phyloP scores from a whole-genome alignment of 2,888 invertebrate genomes.

The Lypha dubia region DNA sequence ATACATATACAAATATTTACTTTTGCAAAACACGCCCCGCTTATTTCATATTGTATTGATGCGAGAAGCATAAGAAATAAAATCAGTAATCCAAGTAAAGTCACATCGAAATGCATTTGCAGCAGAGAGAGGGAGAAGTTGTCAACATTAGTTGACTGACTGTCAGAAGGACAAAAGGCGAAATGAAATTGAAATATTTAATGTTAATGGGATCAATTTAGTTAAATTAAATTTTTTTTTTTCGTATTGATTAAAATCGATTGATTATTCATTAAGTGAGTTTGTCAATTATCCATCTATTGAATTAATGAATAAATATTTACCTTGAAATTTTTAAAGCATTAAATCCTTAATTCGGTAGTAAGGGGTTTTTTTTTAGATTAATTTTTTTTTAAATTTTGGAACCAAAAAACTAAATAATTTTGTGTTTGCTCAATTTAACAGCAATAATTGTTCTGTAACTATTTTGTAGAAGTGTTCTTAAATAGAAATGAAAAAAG shows the following conservation, averaged over 20 bases:
- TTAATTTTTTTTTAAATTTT: too few species aligned
- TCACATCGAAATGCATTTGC: neutral
- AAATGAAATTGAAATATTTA: conserved; percentile 48
- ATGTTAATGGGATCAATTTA: conserved; percentile 67
- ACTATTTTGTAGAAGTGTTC: too few species aligned
- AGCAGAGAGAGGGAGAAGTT: conserved; percentile 31
- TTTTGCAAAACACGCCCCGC: conserved; percentile 50
- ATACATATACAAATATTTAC: too few species aligned
- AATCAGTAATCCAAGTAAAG: conserved; percentile 15
- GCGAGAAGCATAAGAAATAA: neutral
- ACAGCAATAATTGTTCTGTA: too few species aligned
- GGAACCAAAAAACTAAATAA: too few species aligned
- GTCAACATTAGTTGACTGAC: conserved; percentile 34
- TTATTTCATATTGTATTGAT: conserved; percentile 38
- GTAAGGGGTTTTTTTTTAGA: too few species aligned
- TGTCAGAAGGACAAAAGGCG: conserved; percentile 23
- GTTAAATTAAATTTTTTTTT: conserved; percentile 9
- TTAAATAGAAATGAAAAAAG: too few species aligned
- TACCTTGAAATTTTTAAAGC: too few species aligned
- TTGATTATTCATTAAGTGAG: conserved; percentile 40
- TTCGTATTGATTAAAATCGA: conserved; percentile 47
- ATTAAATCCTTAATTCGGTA: too few species aligned
- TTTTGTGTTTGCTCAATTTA: too few species aligned
- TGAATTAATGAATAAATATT: too few species aligned
- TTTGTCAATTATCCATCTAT: neutral